Evolutionary conservation across 2,797 vertebrate genomes (phyloP).

Genomic region (Danio kyathit): DNA sequence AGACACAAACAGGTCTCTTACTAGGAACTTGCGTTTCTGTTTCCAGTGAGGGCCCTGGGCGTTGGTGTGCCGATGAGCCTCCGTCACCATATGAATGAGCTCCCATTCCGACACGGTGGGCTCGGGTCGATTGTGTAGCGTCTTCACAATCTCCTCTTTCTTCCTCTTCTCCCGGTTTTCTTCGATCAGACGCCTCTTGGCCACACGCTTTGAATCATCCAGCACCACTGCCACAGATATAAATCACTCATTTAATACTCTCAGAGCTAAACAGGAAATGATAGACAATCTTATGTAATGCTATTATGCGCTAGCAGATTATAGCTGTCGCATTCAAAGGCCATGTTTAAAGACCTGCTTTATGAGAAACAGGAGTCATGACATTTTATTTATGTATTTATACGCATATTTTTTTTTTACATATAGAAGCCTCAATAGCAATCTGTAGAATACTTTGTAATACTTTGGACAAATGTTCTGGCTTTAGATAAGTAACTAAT

Average conservation of each 20-base stretch:
- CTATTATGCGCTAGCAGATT: conserved; percentile 1
- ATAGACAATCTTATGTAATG: not conserved
- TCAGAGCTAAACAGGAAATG: conserved; percentile 1
- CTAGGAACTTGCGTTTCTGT: conserved; percentile 98
- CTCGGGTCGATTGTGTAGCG: conserved; percentile 92
- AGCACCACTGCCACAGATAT: conserved; percentile 87
- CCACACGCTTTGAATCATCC: conserved; percentile 95
- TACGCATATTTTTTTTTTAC: not conserved
- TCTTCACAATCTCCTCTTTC: conserved; percentile 95
- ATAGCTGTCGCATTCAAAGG: not conserved
- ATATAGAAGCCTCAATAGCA: not conserved
- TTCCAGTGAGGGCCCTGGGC: conserved; percentile 99
- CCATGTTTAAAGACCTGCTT: not conserved
- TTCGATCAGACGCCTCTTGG: conserved; percentile 97
- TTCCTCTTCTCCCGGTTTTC: conserved; percentile 94
- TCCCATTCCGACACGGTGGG: conserved; percentile 94
- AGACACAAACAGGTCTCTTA: conserved; percentile 67
- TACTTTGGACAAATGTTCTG: not conserved
- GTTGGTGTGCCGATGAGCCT: conserved; percentile 96
- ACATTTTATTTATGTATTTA: not conserved
- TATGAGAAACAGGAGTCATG: not conserved
- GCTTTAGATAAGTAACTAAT: not conserved
- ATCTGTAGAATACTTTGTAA: not conserved
- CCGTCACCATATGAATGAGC: conserved; percentile 92
- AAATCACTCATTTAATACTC: conserved; percentile 30